Base-by-base conservation (phyloP, 2,888 invertebrate species). In the Drosophila seclusa region DNA sequence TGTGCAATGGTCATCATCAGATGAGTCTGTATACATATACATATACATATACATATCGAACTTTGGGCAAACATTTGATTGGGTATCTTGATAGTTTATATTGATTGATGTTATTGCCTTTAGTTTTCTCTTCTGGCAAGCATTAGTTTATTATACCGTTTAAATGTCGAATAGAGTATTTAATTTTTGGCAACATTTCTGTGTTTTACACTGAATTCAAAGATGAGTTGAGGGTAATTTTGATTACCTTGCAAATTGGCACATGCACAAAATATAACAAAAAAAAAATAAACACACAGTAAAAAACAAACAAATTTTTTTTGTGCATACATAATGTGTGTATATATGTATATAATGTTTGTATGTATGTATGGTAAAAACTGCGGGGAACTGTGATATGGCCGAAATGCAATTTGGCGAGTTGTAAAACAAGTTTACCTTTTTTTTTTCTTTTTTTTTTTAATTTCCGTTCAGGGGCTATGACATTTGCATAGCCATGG, bases 351-450 rank as follows among this genome's bases (percentile, higher is more conserved):
- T 53, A n/a, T 49, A 45, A 18, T 49, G 21, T 34, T 16, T 60
- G 48, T 40, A 34, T 21, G 13, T 50, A 29, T 62, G 49, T 27
- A 29, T 24, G 53, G 67, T 73, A 57, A 68, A 69, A 76, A 74
- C 54, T 74, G 53, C 40, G 27, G 54, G 36, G 18, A 21, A 18
- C 34, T 54, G 36, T 27, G 27, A 29, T 55, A 55, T 52, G 42
- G 62, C 45, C 70, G 29, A 67, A 63, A 73, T 82, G 88, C 77
- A 87, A 79, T 81, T 81, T 63, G 65, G 65, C 65, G 67, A 78
- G 74, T 72, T 84, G 71, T 65, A 66, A 69, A 87, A 84, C 84
- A 77, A 82, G 75, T 87, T 89, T 89, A 87, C 85, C 84, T 79
- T 71, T 67, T 52, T 62, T 62, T 65, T 24, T 59, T 45, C 52